Base-by-base conservation (phyloP, 1,140 invertebrate genomes). In the Eufriesea mexicana region DNA sequence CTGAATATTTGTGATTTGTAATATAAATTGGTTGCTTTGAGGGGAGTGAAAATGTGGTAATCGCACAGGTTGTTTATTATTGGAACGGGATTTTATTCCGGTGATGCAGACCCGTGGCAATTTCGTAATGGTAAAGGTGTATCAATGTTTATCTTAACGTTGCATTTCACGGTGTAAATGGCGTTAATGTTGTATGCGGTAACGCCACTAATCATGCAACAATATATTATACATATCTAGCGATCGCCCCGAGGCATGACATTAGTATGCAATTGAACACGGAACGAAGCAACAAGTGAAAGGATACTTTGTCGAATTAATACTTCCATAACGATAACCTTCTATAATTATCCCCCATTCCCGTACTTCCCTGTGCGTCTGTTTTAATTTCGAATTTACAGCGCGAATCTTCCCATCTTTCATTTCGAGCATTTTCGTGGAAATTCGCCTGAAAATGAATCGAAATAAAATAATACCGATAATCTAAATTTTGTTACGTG, bases 221-320 rank as follows among this genome's bases (percentile, higher is more conserved):
- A 49, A 59, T 51, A 71, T 74, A 55, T 79, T 51, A 55, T 10
- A 59, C 66, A 57, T 59, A 62, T 62, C 61, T 51, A 74, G 54
- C 62, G 55, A 83, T 76, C 80, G 73, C 61, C 42, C 47, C 18
- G 71, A 75, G 80, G 73, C 75, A 54, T 9, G 72, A 76, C 71
- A 81, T 81, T 81, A 81, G 67, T 81, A 74, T 66, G 67, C 71
- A 45, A 47, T 49, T 68, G 49, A 12, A 23, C 42, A 28, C 25
- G 47, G 51, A 59, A 61, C 55, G 59, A 55, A 61, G 18, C 55
- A 68, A 57, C 55, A 9, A 74, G 80, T 77, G 80, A 83, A 83
- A 83, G 80, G 79, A 45, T 76, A 54, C 54, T 28, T 42, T 28
- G 8, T 66, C 49, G 28, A 70, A 79, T 79, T 49, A 55, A 55